Percentiles rank a stretch among this genome's conserved stretches.
These are phyloP conservation scores for Bursaphelenchus mucronatus DNA, from an alignment of 1,140 invertebrate genomes.

Conservation along the genomic window DNA sequence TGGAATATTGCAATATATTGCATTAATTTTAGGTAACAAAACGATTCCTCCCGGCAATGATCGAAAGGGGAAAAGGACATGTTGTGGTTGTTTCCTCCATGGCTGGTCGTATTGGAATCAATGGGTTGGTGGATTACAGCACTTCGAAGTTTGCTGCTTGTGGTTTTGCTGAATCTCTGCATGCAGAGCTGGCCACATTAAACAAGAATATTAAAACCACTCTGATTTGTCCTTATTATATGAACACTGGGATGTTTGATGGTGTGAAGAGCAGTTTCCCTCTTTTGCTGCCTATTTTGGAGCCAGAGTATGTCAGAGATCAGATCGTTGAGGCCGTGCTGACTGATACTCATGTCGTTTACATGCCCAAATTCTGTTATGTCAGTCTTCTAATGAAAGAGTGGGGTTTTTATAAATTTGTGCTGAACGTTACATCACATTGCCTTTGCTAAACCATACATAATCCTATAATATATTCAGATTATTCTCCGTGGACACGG, in stretches of 20 bases:
- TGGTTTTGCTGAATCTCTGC: constrained; percentile 81
- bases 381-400: no score
- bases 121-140: constrained; percentile 86
- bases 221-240: constrained; percentile 83
- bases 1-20: background rate
- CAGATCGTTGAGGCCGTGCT: no score
- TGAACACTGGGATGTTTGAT: constrained; percentile 90
- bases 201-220: constrained; percentile 74
- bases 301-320: no score
- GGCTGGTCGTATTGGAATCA: constrained; percentile 76
- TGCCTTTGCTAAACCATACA: no score
- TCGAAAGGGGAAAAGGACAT: constrained; percentile 76
- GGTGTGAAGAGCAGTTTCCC: constrained; percentile 68
- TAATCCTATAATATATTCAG: no score
- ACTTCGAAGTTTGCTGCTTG: constrained; percentile 87
- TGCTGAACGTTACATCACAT: no score
- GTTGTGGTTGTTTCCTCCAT: constrained; percentile 89
- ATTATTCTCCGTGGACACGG: no score
- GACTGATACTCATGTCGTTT: no score
- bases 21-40: constrained; percentile 65
- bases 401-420: no score
- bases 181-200: constrained; percentile 68
- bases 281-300: no score
- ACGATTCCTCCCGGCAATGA: constrained; percentile 76
- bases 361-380: no score